Evolutionary conservation across 2,797 vertebrate genomes (phyloP).

Genomic region (Diplodus sargus): DNA sequence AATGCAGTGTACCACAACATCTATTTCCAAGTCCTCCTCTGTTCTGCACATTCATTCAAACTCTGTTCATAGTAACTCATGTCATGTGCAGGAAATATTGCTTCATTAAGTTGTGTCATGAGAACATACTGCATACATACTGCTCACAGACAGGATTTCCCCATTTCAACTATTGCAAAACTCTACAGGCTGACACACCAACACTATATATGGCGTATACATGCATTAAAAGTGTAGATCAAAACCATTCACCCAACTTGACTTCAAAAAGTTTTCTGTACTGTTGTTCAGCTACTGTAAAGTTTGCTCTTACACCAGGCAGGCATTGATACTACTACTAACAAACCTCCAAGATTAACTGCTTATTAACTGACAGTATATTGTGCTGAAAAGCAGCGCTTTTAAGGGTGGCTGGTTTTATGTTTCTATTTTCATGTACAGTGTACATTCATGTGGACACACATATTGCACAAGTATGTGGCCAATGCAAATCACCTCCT

Average conservation of each 20-base stretch:
- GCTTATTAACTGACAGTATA: too few species aligned
- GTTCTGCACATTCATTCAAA: neutral
- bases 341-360: neutral
- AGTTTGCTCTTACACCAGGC: neutral
- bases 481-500: neutral
- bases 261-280: neutral
- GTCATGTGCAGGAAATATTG: slow-evolving; percentile 4
- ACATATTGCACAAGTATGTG: neutral
- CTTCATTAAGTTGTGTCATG: neutral
- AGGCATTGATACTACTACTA: neutral
- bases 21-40: neutral
- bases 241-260: neutral
- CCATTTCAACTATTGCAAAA: slow-evolving; percentile 6
- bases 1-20: neutral
- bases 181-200: neutral
- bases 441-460: neutral
- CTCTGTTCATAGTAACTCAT: neutral
- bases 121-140: neutral
- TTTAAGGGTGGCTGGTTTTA: neutral
- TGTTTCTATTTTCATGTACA: neutral
- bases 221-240: neutral
- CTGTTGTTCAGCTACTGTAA: neutral
- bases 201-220: neutral
- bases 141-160: slow-evolving; percentile 12
- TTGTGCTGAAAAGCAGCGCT: neutral